A percentile compares a stretch with the other conserved stretches of the same genome.
phyloP scores from a whole-genome alignment of 2,888 invertebrate genomes.

The Himalopsyche anomala region DNA sequence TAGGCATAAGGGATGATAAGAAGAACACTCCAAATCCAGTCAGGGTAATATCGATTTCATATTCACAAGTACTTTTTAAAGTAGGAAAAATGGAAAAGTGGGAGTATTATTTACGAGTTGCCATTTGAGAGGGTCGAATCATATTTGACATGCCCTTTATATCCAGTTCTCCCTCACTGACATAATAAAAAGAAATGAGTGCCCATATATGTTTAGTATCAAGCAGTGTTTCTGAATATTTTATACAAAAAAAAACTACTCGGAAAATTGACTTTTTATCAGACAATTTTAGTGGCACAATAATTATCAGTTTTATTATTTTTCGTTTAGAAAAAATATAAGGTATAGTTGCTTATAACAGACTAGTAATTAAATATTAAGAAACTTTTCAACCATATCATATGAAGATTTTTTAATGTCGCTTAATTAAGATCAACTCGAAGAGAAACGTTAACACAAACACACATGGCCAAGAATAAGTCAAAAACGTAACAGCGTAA shows the following conservation, averaged over 20 bases:
- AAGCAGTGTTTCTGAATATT: constrained; percentile 10
- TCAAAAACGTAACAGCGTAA: too few relatives aligned
- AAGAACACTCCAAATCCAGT: background rate
- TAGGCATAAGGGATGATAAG: background rate
- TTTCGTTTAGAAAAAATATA: too few relatives aligned
- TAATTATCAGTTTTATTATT: too few relatives aligned
- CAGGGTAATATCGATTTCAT: background rate
- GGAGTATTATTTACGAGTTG: constrained; percentile 42
- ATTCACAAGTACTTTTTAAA: constrained; percentile 35
- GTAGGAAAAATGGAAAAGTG: constrained; percentile 24
- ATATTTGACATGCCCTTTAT: constrained; percentile 43
- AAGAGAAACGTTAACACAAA: too few relatives aligned
- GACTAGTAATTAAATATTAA: too few relatives aligned
- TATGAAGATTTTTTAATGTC: too few relatives aligned
- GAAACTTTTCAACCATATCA: too few relatives aligned
- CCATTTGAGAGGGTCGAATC: constrained; percentile 40
- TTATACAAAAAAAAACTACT: background rate
- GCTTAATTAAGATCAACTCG: too few relatives aligned
- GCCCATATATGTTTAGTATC: constrained; percentile 24
- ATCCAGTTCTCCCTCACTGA: constrained; percentile 42
- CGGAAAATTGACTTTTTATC: too few relatives aligned
- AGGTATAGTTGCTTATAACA: too few relatives aligned
- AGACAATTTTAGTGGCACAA: too few relatives aligned
- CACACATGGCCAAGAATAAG: too few relatives aligned
- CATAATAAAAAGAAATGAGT: constrained; percentile 35